Base-by-base conservation (phyloP, 1,140 invertebrate genomes). In the Trachymyrmex cornetzi region DNA sequence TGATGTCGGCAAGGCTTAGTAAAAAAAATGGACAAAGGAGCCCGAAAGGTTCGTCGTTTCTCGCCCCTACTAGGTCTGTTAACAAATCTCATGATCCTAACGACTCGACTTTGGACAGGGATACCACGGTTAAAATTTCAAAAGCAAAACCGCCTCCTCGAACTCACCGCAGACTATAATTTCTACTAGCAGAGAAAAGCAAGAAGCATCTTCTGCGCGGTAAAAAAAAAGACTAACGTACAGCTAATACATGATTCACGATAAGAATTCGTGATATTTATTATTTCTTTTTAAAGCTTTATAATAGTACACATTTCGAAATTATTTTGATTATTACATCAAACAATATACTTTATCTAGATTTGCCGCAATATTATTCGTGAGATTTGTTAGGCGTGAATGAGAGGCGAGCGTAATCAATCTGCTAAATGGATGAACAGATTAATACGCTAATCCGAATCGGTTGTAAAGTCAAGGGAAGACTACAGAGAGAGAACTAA, bases 51-150 rank as follows among this genome's bases (percentile, higher is more conserved):
- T 64, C 77, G 38, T 19, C 30, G 24, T 80, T 71, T 77, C 61
- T 50, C 90, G 72, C 55, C 55, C 67, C 74, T 80, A 50, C 44
- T 64, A 57, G 59, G 67, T 77, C 90, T 77, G 77, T 85, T 90
- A 91, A 91, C 90, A 88, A 91, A 89, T 88, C 88, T 87, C 75
- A 69, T 77, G 79, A 88, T 81, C 75, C 88, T 91, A 91, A 89
- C 90, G 88, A 91, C 64, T 75, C 50, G 86, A 85, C 75, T 69
- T 67, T 53, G 38, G 48, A 61, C 48, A 44, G 38, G 38, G 57
- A 82, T 50, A 55, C 59, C 61, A 71, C 34, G 75, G 90, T 91
- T 66, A 27, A 66, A 84, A 91, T 88, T 91, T 91, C 91, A 92
- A 92, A 92, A 91, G 91, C 64, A 44, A 27, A 3, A 57, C 91